phyloP scores from a whole-genome alignment of 2,797 vertebrate species.

The Tympanoctomys barrerae region DNA sequence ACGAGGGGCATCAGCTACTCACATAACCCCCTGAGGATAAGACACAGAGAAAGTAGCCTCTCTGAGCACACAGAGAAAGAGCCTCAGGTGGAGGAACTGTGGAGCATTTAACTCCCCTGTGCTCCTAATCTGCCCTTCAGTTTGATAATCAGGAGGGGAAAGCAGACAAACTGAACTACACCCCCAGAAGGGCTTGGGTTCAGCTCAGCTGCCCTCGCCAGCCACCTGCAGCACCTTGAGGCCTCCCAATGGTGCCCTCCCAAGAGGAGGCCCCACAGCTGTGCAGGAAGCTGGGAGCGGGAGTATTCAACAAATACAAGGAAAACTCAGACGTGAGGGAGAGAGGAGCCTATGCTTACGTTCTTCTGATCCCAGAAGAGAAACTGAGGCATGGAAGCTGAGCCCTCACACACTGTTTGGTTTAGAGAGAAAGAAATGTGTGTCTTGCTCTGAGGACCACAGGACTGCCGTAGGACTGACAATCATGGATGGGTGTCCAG shows the following conservation, averaged over 20 bases:
- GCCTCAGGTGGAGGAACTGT: not conserved
- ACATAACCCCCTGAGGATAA: not conserved
- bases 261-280: slow-evolving; percentile 57
- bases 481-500: not conserved
- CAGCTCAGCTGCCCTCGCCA: not conserved
- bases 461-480: not conserved
- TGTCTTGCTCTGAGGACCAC: not conserved
- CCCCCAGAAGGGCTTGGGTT: not conserved
- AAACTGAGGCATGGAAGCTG: not conserved
- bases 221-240: not conserved
- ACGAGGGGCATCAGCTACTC: not conserved
- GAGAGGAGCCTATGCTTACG: not conserved
- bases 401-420: not conserved
- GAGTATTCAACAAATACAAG: not conserved
- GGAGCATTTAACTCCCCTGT: not conserved
- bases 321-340: not conserved
- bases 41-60: not conserved
- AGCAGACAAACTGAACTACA: not conserved
- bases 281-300: not conserved
- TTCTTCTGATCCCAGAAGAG: not conserved
- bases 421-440: not conserved
- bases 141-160: not conserved
- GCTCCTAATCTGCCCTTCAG: not conserved
- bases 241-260: slow-evolving; percentile 76
- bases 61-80: not conserved